A percentile compares a stretch with the other conserved stretches of the same genome.
phyloP scores from a whole-genome alignment of 2,888 invertebrate species.

The Archips crataeganus region DNA sequence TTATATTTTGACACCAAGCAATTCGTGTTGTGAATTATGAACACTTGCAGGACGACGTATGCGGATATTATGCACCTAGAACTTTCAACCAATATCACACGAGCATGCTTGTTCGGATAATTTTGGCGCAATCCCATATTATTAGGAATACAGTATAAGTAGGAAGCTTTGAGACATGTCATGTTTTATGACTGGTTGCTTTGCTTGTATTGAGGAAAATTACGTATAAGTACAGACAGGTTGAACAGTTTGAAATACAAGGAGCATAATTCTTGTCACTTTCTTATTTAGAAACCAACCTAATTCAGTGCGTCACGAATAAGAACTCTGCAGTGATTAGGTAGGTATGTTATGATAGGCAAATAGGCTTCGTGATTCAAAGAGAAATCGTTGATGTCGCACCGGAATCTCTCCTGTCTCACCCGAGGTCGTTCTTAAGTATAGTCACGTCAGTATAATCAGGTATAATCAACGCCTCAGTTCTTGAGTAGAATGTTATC shows the following conservation, averaged over 20 bases:
- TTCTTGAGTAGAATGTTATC: not conserved
- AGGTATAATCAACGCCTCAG: not conserved
- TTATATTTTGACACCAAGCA: not conserved
- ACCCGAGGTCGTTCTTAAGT: slow-evolving; percentile 9
- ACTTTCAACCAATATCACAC: not conserved
- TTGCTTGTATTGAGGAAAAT: no score
- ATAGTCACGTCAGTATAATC: slow-evolving; percentile 6
- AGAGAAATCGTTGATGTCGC: slow-evolving; percentile 35
- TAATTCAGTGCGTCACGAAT: not conserved
- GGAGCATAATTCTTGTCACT: no score
- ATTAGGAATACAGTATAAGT: no score
- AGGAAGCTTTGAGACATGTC: no score
- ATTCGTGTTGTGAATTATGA: not conserved
- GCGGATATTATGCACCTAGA: no score
- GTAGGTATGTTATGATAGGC: slow-evolving; percentile 18
- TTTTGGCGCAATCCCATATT: no score
- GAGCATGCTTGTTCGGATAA: not conserved
- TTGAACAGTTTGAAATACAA: no score
- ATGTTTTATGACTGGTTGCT: no score
- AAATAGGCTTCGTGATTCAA: slow-evolving; percentile 32
- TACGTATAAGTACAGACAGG: no score
- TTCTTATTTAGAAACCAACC: not conserved
- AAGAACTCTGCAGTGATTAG: not conserved
- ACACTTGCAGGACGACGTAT: not conserved
- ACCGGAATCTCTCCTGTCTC: slow-evolving; percentile 21